Base-by-base conservation (phyloP, 2,113 vertebrate genomes). In the Gorilla gorilla region DNA sequence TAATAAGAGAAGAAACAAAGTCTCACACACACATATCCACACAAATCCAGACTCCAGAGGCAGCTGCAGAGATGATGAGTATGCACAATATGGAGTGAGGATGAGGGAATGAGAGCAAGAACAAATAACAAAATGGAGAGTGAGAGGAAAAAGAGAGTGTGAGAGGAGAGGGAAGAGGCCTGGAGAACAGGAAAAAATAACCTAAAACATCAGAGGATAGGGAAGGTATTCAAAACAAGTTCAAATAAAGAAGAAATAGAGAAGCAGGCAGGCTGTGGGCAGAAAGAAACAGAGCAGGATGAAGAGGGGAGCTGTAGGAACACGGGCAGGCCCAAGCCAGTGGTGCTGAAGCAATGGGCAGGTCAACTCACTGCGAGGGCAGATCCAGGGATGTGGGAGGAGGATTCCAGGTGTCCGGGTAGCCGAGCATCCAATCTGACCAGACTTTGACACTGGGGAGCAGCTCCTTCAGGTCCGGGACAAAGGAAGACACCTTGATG, bases 341-440 rank as follows among this genome's bases (percentile, higher is more conserved):
- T 27, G 87, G 35, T 50, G 20, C 50, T 14, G 14, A 95, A 86
- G 93, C 79, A 95, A 8, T 35, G 91, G 76, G 52, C 55, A 89
- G 78, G 50, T 59, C 52, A 73, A 99, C 99, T 91, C 98, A 99
- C 99, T 98, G 98, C 94, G 98, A 98, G 88, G 99, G 98, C 78
- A 99, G 98, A 96, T 98, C 98, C 3, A 99, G 98, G 72, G 98
- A 98, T 30, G 98, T 99, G 0, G 99, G 99, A 20, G 99, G 99
- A 90, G 99, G 99, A 97, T 99, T 99, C 99, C 99, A 99, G 96
- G 99, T 99, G 79, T 99, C 99, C 3, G 99, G 99, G 96, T 99
- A 99, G 75, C 99, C 99, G 30, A 99, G 99, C 99, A 99, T 99
- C 99, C 99, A 99, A 97, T 99, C 99, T 0, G 99, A 99, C 99